Evolutionary conservation across 2,113 vertebrate genomes (phyloP).

Genomic region (Catharus bicknelli): DNA sequence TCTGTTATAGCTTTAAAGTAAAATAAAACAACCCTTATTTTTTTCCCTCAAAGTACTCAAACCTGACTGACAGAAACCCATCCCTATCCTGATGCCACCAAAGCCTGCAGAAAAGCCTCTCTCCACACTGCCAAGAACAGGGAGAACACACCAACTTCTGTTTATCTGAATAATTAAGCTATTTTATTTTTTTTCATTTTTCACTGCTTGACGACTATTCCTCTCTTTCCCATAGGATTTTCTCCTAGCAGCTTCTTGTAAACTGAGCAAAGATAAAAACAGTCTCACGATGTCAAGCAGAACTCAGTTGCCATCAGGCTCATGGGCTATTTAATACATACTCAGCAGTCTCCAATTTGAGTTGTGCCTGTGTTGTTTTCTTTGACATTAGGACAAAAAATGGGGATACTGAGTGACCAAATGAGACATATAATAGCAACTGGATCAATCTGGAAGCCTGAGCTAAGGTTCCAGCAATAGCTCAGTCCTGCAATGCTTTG

Average conservation of each 20-base stretch:
- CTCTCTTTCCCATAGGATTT: background rate
- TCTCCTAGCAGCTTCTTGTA: background rate
- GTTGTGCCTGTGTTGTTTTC: background rate
- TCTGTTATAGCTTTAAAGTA: background rate
- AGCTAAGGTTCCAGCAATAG: background rate
- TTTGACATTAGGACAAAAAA: background rate
- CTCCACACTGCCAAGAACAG: background rate
- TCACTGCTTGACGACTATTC: background rate
- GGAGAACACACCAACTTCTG: background rate
- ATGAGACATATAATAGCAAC: background rate
- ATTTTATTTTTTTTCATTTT: background rate
- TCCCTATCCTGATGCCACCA: background rate
- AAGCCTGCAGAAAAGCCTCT: background rate
- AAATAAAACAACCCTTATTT: background rate
- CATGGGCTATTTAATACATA: background rate
- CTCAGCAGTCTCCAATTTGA: background rate
- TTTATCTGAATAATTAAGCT: background rate
- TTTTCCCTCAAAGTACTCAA: background rate
- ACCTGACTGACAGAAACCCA: background rate
- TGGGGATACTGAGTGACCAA: background rate
- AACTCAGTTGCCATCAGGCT: background rate
- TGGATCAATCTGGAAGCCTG: background rate
- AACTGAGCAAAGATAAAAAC: background rate
- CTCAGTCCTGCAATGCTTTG: background rate
- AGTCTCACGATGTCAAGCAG: background rate